Conservation (phyloP, 2,888 invertebrate genomes). For the Cenopis cana region DNA sequence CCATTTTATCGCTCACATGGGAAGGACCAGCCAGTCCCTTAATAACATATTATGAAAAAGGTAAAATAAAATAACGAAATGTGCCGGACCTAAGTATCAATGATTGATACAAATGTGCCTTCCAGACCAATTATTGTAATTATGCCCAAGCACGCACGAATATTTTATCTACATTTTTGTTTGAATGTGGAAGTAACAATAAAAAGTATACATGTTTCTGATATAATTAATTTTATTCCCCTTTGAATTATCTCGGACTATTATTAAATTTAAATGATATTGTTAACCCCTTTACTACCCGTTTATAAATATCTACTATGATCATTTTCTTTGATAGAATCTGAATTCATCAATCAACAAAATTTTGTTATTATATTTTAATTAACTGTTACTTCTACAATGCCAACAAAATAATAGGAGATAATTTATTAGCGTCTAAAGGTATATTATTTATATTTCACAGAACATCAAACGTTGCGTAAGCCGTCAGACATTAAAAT, state of each 20-base stretch:
- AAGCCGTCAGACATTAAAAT: conserved; percentile 24
- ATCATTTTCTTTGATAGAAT: conserved; percentile 7
- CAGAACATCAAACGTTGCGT: conserved; percentile 28
- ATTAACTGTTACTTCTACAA: conserved; percentile 10
- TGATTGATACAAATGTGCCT: conserved; percentile 30
- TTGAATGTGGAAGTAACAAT: conserved; percentile 20
- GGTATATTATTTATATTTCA: conserved; percentile 26
- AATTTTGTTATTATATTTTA: background rate
- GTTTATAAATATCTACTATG: background rate
- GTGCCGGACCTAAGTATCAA: conserved; percentile 27
- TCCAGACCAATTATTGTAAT: conserved; percentile 40
- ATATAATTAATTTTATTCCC: conserved; percentile 10
- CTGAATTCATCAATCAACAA: conserved; percentile 4
- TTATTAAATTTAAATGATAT: conserved; percentile 5
- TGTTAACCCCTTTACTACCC: too few species aligned
- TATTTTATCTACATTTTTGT: conserved; percentile 25
- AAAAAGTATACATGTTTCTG: conserved; percentile 25
- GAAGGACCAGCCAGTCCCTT: background rate
- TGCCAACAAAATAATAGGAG: background rate
- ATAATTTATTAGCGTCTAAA: conserved; percentile 2
- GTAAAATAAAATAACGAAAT: conserved; percentile 31
- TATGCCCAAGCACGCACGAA: conserved; percentile 24
- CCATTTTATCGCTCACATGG: conserved; percentile 10
- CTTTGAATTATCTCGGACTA: background rate
- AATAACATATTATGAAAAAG: conserved; percentile 25